Evolutionary conservation across 2,797 vertebrate genomes (phyloP).

Genomic region (Pitangus sulphuratus): DNA sequence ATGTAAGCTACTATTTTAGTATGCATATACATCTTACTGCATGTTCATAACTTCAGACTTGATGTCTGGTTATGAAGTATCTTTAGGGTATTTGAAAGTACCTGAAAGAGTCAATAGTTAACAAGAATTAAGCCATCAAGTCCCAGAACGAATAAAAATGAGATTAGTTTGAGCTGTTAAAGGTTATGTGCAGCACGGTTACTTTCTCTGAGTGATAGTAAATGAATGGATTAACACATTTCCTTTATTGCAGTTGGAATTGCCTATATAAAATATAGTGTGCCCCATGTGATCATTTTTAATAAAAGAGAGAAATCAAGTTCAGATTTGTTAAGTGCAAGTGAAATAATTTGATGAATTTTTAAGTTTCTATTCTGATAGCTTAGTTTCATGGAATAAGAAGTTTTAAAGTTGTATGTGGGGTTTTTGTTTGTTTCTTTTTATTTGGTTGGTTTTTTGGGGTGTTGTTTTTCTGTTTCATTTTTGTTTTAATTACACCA

Average conservation of each 20-base stretch:
- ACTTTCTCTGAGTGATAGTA: constrained; percentile 59
- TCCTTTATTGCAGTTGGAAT: constrained; percentile 53
- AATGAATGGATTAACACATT: constrained; percentile 21
- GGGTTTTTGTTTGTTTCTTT: neutral
- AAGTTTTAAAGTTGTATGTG: neutral
- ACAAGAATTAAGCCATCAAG: constrained; percentile 23
- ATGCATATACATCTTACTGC: neutral
- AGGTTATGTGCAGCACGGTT: neutral
- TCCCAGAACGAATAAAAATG: constrained; percentile 47
- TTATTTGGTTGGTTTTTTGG: too few species aligned
- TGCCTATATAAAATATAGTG: constrained; percentile 65
- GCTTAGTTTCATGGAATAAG: neutral
- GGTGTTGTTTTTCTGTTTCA: too few species aligned
- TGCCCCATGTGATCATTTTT: constrained; percentile 53
- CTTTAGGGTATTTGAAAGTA: constrained; percentile 31
- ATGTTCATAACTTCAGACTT: neutral
- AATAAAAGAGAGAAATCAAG: constrained; percentile 48
- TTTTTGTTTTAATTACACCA: neutral
- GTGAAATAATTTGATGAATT: neutral
- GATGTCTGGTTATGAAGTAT: neutral
- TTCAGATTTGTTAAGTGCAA: neutral
- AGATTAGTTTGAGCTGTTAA: constrained; percentile 33
- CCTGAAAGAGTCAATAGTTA: neutral
- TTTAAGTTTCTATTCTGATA: neutral
- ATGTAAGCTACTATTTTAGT: neutral